phyloP scores from a whole-genome alignment of 64 coral and sea anemone species.

The Pocillopora damicornis region DNA sequence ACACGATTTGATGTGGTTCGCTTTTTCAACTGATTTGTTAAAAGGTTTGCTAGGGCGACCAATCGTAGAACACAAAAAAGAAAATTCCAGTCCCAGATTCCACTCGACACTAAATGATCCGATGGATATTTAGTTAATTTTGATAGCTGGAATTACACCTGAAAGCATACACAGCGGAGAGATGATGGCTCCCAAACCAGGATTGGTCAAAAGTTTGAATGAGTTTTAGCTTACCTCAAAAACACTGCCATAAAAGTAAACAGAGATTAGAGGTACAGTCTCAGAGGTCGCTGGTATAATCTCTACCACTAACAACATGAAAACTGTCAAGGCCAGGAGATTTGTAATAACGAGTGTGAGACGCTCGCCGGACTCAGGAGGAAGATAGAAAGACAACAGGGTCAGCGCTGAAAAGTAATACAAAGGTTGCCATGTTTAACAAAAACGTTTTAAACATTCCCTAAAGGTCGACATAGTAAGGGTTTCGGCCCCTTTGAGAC shows the following conservation, averaged over 20 bases:
- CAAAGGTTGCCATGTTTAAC: background rate
- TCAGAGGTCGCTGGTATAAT: constrained; percentile 91
- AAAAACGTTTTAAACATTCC: background rate
- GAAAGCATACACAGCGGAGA: too few relatives aligned
- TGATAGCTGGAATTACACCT: background rate
- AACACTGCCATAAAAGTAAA: constrained; percentile 47
- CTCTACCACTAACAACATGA: constrained; percentile 72
- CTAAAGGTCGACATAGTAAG: background rate
- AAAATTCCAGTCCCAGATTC: too few relatives aligned
- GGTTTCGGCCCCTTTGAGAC: too few relatives aligned
- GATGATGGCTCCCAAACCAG: too few relatives aligned
- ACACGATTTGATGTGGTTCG: too few relatives aligned
- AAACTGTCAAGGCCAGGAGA: constrained; percentile 78
- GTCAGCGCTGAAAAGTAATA: constrained; percentile 45
- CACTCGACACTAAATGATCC: too few relatives aligned
- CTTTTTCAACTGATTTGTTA: too few relatives aligned
- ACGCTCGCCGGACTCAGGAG: constrained; percentile 73
- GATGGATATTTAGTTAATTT: background rate
- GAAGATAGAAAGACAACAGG: constrained; percentile 66
- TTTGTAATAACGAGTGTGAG: constrained; percentile 78
- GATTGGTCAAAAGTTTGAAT: too few relatives aligned
- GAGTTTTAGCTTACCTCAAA: background rate
- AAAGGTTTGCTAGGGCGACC: too few relatives aligned
- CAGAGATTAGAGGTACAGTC: constrained; percentile 72
- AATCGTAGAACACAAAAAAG: too few relatives aligned